Evolutionary conservation across 2,113 vertebrate genomes (phyloP).

Genomic region (Pluvianellus socialis): DNA sequence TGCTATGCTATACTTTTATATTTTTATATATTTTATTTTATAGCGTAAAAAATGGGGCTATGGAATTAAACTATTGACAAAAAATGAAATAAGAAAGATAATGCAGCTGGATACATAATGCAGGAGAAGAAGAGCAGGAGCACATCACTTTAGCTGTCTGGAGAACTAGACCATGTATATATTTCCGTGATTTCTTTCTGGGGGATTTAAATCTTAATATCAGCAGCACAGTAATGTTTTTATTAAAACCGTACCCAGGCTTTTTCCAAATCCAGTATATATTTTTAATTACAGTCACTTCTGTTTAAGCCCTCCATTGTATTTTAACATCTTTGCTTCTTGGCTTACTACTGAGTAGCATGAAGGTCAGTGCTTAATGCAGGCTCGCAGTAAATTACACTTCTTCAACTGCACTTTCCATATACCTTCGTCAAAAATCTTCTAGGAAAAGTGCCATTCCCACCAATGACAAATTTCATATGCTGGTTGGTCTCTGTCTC

Average conservation of each 20-base stretch:
- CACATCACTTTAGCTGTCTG: background rate
- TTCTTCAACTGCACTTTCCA: background rate
- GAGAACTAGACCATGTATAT: background rate
- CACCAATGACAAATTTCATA: background rate
- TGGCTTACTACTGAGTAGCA: background rate
- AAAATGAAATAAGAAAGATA: background rate
- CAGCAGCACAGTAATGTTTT: background rate
- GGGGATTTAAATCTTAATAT: background rate
- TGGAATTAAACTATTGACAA: background rate
- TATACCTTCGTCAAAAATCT: background rate
- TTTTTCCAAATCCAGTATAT: background rate
- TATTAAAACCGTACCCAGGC: background rate
- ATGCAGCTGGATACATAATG: background rate
- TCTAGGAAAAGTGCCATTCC: background rate
- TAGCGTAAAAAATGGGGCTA: background rate
- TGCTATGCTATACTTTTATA: too few species aligned
- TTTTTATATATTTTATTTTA: too few species aligned
- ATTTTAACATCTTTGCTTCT: background rate
- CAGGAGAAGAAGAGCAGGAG: background rate
- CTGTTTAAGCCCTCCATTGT: background rate
- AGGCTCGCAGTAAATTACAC: background rate
- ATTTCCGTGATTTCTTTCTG: background rate
- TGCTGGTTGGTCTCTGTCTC: background rate
- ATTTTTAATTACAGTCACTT: constrained; percentile 11
- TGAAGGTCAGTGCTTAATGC: background rate